Evolutionary conservation across 2,797 vertebrate species (phyloP), one percentile per base, ranked within the genome.

Genomic region (Iguana delicatissima): DNA sequence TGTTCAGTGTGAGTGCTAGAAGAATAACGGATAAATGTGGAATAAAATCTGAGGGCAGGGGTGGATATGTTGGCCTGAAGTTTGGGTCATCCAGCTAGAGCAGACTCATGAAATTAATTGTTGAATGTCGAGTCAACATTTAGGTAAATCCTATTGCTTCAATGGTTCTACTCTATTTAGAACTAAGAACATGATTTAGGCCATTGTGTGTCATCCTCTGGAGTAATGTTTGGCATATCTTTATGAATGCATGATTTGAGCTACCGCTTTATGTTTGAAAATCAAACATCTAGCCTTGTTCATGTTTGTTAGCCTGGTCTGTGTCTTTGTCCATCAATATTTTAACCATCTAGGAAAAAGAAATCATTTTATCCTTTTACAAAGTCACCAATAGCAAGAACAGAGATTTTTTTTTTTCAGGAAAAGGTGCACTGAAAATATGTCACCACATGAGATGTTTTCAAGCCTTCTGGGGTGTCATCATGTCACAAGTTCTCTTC

Each of bases 401-500:
- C 87, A 42, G 42, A 86, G 50, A 4, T 14, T 38, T 20, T 86
- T 6, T 86, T 6, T 38, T 35, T n/a, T 85, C 20, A 24, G n/a
- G 57, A 55, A 87, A 94, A 93, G 90, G 89, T 89, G 87, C 85
- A 86, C 89, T 93, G 90, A 59, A 93, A 94, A 86, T 0, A 88
- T 93, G 93, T 90, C 94, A 81, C 57, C 86, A 91, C 92, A 90
- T 93, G 35, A 52, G 94, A 94, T 13, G 92, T 93, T 95, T 95
- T 94, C 95, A 95, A 89, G 94, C 93, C 93, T 96, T 77, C 88
- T 92, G 88, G 89, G 92, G 92, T 96, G 95, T 95, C 94, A 94
- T 91, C 62, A 86, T 95, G 94, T 95, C 96, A 95, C 94, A 91
- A 93, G 95, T 95, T 94, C 94, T 91, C 93, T 96, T 96, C 94